phyloP scores from a whole-genome alignment of 92 coral and sea anemone species.

The Umimayanthus kanabou region DNA sequence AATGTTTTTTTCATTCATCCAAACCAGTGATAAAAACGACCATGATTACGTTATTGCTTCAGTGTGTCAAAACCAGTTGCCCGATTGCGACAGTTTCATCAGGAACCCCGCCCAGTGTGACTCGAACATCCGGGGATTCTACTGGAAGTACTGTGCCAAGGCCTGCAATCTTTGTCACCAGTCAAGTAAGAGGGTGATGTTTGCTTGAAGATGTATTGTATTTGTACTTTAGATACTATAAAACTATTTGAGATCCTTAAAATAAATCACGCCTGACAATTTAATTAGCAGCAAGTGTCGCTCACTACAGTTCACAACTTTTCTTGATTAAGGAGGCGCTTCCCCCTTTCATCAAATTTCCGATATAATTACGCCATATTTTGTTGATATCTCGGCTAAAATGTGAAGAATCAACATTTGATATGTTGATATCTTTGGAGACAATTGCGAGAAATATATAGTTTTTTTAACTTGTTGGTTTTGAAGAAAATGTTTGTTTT shows the following conservation, averaged over 20 bases:
- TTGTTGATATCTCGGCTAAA: too few relatives aligned
- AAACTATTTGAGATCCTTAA: not conserved
- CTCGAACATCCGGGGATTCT: slow-evolving; percentile 27
- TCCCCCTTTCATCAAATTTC: too few relatives aligned
- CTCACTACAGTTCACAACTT: too few relatives aligned
- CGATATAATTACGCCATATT: too few relatives aligned
- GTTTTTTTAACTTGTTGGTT: too few relatives aligned
- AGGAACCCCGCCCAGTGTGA: slow-evolving; percentile 35
- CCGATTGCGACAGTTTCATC: slow-evolving; percentile 35
- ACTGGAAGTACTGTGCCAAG: slow-evolving; percentile 38
- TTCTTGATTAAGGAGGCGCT: too few relatives aligned
- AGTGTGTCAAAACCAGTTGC: slow-evolving; percentile 39
- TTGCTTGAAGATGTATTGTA: not conserved
- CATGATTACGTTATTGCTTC: not conserved
- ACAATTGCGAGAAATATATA: too few relatives aligned
- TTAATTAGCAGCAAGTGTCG: too few relatives aligned
- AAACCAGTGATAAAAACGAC: not conserved
- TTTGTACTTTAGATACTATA: not conserved
- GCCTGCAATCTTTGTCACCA: slow-evolving; percentile 33
- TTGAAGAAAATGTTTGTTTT: too few relatives aligned
- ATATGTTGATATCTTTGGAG: too few relatives aligned
- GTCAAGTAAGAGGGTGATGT: slow-evolving; percentile 4
- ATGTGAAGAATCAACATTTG: too few relatives aligned
- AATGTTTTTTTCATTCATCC: not conserved
- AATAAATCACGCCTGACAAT: not conserved